Conservation (phyloP, 2,797 vertebrate species). For the Schizopygopsis pylzovi region DNA sequence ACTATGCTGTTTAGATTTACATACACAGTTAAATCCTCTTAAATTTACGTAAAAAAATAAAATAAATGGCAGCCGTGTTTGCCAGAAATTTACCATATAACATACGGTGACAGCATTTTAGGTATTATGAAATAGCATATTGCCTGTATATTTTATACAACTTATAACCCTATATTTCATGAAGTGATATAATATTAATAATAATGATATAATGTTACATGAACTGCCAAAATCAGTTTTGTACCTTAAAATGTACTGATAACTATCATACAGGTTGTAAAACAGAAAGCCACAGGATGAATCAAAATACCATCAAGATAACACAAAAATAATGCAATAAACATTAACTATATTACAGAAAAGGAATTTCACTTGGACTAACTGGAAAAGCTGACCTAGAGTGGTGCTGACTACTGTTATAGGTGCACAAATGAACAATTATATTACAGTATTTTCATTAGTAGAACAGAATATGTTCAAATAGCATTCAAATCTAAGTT, state of each 20-base stretch:
- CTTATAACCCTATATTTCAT: background rate
- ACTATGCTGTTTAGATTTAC: background rate
- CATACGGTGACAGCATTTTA: background rate
- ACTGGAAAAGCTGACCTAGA: background rate
- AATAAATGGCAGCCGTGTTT: background rate
- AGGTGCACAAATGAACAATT: background rate
- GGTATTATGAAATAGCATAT: background rate
- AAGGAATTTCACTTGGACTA: background rate
- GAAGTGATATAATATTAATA: background rate
- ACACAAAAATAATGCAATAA: background rate
- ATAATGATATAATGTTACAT: background rate
- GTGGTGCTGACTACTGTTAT: background rate
- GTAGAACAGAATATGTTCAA: background rate
- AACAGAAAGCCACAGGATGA: background rate
- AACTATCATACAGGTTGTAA: background rate
- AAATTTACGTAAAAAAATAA: background rate
- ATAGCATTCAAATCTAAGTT: background rate
- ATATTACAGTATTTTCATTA: background rate
- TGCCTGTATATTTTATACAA: background rate
- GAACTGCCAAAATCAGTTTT: background rate
- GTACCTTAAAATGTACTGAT: background rate
- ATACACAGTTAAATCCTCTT: background rate
- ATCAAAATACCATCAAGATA: background rate
- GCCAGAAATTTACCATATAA: background rate
- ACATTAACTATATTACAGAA: background rate